Conservation (phyloP, 2,888 invertebrate species). For the Hololepta plana region DNA sequence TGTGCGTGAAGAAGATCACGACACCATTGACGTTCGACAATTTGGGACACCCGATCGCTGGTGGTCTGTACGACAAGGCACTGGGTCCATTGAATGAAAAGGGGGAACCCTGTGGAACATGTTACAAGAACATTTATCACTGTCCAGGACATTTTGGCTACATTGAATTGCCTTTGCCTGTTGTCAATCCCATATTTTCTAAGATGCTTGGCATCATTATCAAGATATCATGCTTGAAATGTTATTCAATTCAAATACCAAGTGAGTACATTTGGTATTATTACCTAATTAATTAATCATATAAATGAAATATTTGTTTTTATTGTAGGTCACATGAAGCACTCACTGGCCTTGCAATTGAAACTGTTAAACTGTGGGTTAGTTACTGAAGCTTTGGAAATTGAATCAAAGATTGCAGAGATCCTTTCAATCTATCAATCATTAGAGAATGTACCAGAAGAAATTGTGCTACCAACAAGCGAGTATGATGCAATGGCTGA, state of each 20-base stretch:
- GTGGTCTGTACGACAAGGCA: conserved; percentile 80
- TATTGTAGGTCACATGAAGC: conserved; percentile 22
- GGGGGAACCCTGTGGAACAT: conserved; percentile 65
- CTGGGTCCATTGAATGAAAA: conserved; percentile 55
- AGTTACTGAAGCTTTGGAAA: conserved; percentile 50
- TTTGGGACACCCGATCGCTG: conserved; percentile 61
- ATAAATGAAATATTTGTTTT: conserved; percentile 2
- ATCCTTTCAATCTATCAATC: conserved; percentile 13
- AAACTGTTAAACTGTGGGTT: conserved; percentile 55
- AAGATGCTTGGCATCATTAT: conserved; percentile 50
- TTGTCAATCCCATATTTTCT: conserved; percentile 81
- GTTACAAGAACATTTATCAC: conserved; percentile 40
- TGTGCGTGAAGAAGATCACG: conserved; percentile 67
- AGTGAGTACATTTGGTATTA: conserved; percentile 22
- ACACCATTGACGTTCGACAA: conserved; percentile 65
- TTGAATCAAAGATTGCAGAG: conserved; percentile 20
- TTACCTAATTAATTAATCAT: conserved; percentile 1
- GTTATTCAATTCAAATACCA: conserved; percentile 49
- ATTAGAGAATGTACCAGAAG: conserved; percentile 17
- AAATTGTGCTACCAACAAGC: conserved; percentile 13
- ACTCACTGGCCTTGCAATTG: conserved; percentile 41
- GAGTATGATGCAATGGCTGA: conserved; percentile 17
- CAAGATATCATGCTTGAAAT: conserved; percentile 49
- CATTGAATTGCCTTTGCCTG: conserved; percentile 73
- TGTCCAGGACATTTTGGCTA: conserved; percentile 94